Conservation (phyloP, 2,113 vertebrate species). For the Corvus hawaiiensis region DNA sequence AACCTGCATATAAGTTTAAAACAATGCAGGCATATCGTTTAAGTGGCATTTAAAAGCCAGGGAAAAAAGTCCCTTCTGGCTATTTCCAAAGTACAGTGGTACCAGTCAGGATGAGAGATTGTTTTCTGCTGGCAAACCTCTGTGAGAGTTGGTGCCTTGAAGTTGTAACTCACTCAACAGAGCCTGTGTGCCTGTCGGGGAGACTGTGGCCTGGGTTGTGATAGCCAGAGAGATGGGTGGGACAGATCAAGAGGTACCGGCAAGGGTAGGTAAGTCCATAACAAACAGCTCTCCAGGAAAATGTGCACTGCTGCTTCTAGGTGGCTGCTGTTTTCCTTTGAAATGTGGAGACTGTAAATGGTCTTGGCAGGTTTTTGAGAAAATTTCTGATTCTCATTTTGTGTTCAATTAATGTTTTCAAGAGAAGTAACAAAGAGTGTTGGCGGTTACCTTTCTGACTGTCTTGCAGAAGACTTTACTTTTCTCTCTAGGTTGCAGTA, state of each 20-base stretch:
- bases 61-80: background rate
- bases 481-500: background rate
- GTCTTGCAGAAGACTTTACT: background rate
- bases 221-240: background rate
- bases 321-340: background rate
- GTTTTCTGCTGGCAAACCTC: background rate
- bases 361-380: background rate
- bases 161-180: background rate
- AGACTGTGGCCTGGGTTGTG: background rate
- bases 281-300: background rate
- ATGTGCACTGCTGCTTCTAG: background rate
- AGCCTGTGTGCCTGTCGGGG: background rate
- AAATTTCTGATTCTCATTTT: background rate
- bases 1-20: background rate
- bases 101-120: background rate
- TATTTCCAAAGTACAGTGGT: background rate
- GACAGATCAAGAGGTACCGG: background rate
- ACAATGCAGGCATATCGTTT: background rate
- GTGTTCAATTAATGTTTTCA: background rate
- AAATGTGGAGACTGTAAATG: background rate
- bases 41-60: background rate
- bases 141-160: background rate
- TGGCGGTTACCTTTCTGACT: background rate
- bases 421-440: background rate
- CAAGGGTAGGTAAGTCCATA: accelerated